A percentile compares a stretch with the other conserved stretches of the same genome.
phyloP scores from a whole-genome alignment of 2,797 vertebrate genomes.

The Gallinago solitaria region DNA sequence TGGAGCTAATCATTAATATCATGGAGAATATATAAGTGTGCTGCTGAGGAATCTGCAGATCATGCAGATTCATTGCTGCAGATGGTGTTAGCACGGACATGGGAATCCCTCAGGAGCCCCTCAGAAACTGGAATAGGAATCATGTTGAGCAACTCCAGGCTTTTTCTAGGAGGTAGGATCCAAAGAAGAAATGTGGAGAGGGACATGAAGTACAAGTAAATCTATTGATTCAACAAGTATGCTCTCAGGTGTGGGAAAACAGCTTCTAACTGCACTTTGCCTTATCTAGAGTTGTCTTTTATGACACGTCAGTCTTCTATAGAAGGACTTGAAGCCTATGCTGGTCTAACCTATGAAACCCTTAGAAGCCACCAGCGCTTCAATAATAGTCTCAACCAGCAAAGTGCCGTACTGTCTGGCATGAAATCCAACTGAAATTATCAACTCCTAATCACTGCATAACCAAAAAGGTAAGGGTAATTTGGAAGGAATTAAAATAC shows the following conservation, averaged over 20 bases:
- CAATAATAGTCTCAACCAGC: background rate
- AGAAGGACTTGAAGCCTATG: background rate
- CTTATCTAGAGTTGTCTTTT: background rate
- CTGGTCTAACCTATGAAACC: background rate
- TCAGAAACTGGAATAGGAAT: background rate
- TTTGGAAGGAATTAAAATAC: background rate
- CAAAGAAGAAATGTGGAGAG: background rate
- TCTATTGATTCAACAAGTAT: background rate
- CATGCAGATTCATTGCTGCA: background rate
- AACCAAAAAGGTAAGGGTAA: background rate
- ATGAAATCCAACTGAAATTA: background rate
- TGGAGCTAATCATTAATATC: background rate
- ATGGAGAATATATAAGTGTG: background rate
- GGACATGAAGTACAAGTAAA: background rate
- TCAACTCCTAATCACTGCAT: background rate
- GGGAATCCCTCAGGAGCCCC: background rate
- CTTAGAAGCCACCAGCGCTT: background rate
- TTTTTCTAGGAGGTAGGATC: background rate
- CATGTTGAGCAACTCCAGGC: background rate
- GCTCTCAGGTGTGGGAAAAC: background rate
- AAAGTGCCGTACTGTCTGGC: background rate
- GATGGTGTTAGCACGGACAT: background rate
- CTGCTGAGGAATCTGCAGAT: background rate
- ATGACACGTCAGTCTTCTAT: background rate
- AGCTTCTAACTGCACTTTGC: background rate